These are phyloP conservation scores for Phenganax subtilis DNA, from an alignment of 92 coral and sea anemone species.

Conservation along the genomic window DNA sequence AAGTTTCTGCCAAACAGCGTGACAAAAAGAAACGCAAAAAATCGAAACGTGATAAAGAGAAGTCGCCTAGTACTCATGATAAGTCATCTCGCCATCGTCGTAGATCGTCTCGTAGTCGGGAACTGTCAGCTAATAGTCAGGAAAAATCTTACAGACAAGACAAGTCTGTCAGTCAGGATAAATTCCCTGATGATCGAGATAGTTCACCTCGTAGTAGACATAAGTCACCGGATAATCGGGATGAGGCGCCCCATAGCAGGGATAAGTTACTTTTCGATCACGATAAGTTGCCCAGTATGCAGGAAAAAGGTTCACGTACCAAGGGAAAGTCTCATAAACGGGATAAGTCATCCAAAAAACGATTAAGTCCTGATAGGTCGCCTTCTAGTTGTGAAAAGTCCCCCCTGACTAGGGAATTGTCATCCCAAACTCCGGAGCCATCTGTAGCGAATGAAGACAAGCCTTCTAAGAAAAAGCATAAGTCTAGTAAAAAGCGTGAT, in stretches of 20 bases:
- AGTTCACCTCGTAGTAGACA: neutral
- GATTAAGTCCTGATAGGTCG: constrained; percentile 17
- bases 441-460: neutral
- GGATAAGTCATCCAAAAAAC: constrained; percentile 21
- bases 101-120: constrained; percentile 19
- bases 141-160: constrained; percentile 1
- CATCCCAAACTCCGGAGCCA: constrained; percentile 4
- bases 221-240: constrained; percentile 19
- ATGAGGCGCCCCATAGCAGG: constrained; percentile 22
- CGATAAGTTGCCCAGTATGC: neutral
- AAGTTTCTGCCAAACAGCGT: neutral
- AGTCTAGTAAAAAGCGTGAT: neutral
- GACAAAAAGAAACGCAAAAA: constrained; percentile 17
- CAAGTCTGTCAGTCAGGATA: neutral
- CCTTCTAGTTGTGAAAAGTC: constrained; percentile 13
- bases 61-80: constrained; percentile 20
- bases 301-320: constrained; percentile 7
- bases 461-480: neutral
- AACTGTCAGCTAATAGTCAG: constrained; percentile 19
- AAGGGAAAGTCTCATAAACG: constrained; percentile 17
- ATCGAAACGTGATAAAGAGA: constrained; percentile 13
- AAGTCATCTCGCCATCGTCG: constrained; percentile 17
- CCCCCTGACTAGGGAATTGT: neutral
- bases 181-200: neutral
- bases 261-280: neutral